Evolutionary conservation across 2,888 invertebrate genomes (phyloP), one percentile per base, ranked within the genome.

Genomic region (Melinopterus prodromus): DNA sequence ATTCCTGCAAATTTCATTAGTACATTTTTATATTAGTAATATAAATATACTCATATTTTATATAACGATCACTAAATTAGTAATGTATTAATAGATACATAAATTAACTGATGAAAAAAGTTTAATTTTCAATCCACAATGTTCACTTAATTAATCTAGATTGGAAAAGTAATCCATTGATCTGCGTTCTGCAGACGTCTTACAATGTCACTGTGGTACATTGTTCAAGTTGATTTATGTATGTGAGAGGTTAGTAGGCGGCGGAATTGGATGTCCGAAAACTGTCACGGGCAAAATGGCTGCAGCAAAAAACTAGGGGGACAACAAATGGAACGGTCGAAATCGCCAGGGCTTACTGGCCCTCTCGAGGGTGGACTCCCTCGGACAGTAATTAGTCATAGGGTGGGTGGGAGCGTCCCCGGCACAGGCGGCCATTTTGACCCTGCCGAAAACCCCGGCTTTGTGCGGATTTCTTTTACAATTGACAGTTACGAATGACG

Each of bases 341-440:
- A 74, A 74, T 74, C 74, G 74, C 74, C 37, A 26, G 70, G 77
- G 77, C 72, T 53, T 78, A 74, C 74, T 35, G 74, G 16, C 74
- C 69, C 80, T 78, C 78, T 71, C 69, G 70, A 84, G 86, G 86
- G 85, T 84, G 86, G 84, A 70, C 83, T 81, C 82, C 86, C 86
- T 88, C 87, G 88, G 88, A 87, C 88, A 88, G 86, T 88, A 88
- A 88, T 88, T 88, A 88, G 88, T 88, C 88, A 88, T 87, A 84
- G 87, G 87, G 88, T 86, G 88, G 87, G 79, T 80, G 77, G 84
- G 84, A 78, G 78, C 78, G 81, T 84, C 84, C 79, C 16, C 36
- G 9, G 6, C 35, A 35, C 26, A 38, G 74, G 76, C 87, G 85
- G 87, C 87, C 87, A 88, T 87, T 84, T 86, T 87, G 86, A 74